Evolutionary conservation across 2,888 invertebrate genomes (phyloP).

Genomic region (Chironomus tentans): DNA sequence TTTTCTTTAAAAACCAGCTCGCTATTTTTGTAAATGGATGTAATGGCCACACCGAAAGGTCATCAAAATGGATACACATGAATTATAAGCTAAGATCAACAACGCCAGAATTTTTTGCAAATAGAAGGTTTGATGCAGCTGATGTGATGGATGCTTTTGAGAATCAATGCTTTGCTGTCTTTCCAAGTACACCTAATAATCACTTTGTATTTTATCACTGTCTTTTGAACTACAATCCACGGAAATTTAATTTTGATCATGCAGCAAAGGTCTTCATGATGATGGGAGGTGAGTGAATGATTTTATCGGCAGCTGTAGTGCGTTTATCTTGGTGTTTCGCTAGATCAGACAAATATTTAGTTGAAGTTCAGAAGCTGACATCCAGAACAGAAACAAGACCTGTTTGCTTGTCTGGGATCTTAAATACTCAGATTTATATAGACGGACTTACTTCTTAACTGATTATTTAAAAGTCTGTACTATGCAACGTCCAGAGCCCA

Average conservation of each 20-base stretch:
- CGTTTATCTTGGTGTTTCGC: too few relatives aligned
- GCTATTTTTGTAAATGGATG: slow-evolving; percentile 45
- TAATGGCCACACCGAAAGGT: slow-evolving; percentile 41
- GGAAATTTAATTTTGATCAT: not conserved
- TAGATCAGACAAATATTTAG: too few relatives aligned
- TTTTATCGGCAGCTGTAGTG: too few relatives aligned
- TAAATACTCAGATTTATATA: too few relatives aligned
- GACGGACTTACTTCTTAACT: too few relatives aligned
- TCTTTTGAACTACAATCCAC: not conserved
- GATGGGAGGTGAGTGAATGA: not conserved
- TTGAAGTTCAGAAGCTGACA: too few relatives aligned
- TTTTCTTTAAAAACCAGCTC: not conserved
- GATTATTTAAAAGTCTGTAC: too few relatives aligned
- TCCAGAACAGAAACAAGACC: too few relatives aligned
- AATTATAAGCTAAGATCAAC: slow-evolving; percentile 42
- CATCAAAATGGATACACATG: slow-evolving; percentile 43
- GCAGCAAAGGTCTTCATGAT: slow-evolving; percentile 5
- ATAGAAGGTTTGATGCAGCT: slow-evolving; percentile 39
- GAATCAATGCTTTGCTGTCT: slow-evolving; percentile 37
- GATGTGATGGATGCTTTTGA: slow-evolving; percentile 40
- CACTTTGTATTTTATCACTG: not conserved
- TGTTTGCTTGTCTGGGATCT: too few relatives aligned
- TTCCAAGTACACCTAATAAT: slow-evolving; percentile 13
- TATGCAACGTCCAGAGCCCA: too few relatives aligned
- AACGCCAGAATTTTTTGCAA: slow-evolving; percentile 44